Base-by-base conservation (phyloP, 1,140 invertebrate species). In the Protaetia brevitarsis region DNA sequence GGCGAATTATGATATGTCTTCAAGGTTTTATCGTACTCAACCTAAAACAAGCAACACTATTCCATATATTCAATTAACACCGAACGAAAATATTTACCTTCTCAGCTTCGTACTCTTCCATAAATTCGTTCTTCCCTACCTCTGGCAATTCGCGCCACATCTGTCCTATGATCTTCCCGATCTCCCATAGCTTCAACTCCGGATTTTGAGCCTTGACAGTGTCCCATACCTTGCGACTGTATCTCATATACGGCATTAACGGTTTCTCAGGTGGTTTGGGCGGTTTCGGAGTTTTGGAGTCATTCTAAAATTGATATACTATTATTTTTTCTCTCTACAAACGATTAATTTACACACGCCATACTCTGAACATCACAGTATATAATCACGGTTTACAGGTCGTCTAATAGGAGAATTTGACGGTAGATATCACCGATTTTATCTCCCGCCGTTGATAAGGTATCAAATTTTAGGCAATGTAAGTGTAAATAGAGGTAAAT, bases 191-290 rank as follows among this genome's bases (percentile, higher is more conserved):
- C 76, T 97, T 97, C 31, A 97, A 82, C 73, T 99, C 96, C 0
- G 95, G 94, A 82, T 99, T 93, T 67, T 94, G 89, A 0, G 93
- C 92, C 82, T 98, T 98, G 0, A 99, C 96, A 77, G 90, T 89
- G 82, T 99, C 96, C 92, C 93, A 92, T 19, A 96, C 94, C 81
- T 96, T 96, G 63, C 96, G 86, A 67, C 94, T 97, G 77, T 98
- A 99, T 62, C 97, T 84, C 96, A 99, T 98, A 79, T 99, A 99
- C 0, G 97, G 97, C 90, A 98, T 95, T 5, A 98, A 82, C 0
- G 97, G 97, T 82, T 98, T 98, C 75, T 99, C 96, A 76, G 96
- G 96, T 6, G 95, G 88, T 79, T 99, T 99, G 0, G 96, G 96
- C 16, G 95, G 92, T 79, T 98, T 98, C 2, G 91, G 92, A n/a